Evolutionary conservation across 1,140 invertebrate genomes (phyloP).

Genomic region (Cydia fagiglandana): DNA sequence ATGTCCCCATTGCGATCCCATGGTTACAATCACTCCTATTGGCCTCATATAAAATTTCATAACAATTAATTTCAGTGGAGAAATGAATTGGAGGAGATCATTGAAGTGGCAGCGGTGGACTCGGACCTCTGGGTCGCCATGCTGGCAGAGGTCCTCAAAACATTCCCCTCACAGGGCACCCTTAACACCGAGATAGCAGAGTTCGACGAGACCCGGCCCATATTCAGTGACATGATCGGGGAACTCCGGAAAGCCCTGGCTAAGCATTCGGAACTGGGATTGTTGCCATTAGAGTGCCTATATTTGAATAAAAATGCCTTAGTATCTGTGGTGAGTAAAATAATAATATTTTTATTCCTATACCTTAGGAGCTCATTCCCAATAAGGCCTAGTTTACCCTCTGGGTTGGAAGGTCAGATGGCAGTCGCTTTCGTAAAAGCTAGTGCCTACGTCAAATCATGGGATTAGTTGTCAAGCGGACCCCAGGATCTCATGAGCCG

Average conservation of each 20-base stretch:
- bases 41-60: neutral
- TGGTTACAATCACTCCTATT: neutral
- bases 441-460: too few relatives aligned
- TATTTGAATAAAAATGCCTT: slow-evolving; percentile 97
- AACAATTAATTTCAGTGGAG: slow-evolving; percentile 88
- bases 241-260: slow-evolving; percentile 92
- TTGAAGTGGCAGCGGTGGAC: slow-evolving; percentile 94
- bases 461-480: too few relatives aligned
- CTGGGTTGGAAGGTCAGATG: too few relatives aligned
- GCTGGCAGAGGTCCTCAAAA: slow-evolving; percentile 96
- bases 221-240: slow-evolving; percentile 93
- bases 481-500: too few relatives aligned
- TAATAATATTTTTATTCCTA: neutral
- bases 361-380: too few relatives aligned
- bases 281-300: slow-evolving; percentile 97
- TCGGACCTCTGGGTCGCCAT: slow-evolving; percentile 98
- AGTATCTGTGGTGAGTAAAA: slow-evolving; percentile 87
- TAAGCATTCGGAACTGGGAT: slow-evolving; percentile 91
- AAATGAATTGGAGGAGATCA: slow-evolving; percentile 94
- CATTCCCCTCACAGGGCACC: slow-evolving; percentile 92
- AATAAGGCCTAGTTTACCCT: too few relatives aligned
- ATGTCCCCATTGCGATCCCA: too few relatives aligned
- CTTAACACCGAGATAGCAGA: slow-evolving; percentile 92
- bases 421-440: too few relatives aligned
- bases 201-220: slow-evolving; percentile 91